Evolutionary conservation across 2,113 vertebrate genomes (phyloP).

Genomic region (Pitta sordida): DNA sequence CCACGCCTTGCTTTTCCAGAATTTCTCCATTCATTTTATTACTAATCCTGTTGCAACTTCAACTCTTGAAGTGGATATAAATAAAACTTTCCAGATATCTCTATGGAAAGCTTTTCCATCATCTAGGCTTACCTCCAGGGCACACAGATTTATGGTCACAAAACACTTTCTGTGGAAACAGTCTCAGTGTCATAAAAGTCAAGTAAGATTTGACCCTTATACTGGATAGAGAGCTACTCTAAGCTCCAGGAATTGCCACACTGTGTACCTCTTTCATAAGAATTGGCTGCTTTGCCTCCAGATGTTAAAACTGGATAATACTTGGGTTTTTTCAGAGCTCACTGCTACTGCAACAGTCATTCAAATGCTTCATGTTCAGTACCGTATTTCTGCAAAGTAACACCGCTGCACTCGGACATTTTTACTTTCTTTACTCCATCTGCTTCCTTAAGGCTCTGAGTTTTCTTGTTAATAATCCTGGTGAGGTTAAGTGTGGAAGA

Average conservation of each 20-base stretch:
- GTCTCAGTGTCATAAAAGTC: background rate
- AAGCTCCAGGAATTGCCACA: background rate
- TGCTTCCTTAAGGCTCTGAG: background rate
- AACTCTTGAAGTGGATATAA: background rate
- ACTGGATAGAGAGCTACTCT: background rate
- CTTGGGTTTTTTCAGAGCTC: background rate
- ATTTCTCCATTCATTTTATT: background rate
- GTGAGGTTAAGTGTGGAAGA: background rate
- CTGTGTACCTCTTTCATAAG: background rate
- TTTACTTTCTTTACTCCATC: background rate
- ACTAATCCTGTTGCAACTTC: background rate
- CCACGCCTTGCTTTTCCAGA: background rate
- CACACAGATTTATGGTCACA: background rate
- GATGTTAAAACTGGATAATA: background rate
- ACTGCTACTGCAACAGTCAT: background rate
- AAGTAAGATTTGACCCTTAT: background rate
- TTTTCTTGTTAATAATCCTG: background rate
- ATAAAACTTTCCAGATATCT: background rate
- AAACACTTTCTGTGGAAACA: background rate
- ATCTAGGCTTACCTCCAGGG: background rate
- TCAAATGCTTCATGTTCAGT: background rate
- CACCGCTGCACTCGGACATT: accelerated
- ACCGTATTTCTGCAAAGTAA: background rate
- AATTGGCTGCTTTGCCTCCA: background rate
- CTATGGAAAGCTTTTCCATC: background rate